Percentiles rank a stretch among this genome's conserved stretches.
Evolutionary conservation across 2,888 invertebrate species (phyloP).

Genomic region (Pasiphila rectangulata): DNA sequence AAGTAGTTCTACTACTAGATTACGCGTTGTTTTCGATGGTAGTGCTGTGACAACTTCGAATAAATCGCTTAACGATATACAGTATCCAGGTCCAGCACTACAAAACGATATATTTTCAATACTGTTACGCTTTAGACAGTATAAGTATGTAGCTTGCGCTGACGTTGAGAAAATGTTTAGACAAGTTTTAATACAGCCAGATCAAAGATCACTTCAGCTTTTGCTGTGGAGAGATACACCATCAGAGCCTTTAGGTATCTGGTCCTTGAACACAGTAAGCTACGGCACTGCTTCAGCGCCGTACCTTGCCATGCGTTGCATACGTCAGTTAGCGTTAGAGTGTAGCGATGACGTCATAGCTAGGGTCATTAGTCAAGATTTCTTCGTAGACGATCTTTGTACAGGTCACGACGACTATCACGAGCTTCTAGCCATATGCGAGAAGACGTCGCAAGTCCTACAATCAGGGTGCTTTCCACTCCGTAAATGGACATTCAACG

Average conservation of each 20-base stretch:
- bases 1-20: slow-evolving; percentile 11
- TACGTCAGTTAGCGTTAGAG: background rate
- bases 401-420: background rate
- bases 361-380: background rate
- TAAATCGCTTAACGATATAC: slow-evolving; percentile 5
- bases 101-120: slow-evolving; percentile 5
- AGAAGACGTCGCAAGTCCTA: background rate
- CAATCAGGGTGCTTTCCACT: background rate
- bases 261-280: background rate
- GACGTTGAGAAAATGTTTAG: background rate
- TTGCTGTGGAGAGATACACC: background rate
- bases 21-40: slow-evolving; percentile 16
- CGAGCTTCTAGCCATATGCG: background rate
- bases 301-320: background rate
- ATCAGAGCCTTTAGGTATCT: background rate
- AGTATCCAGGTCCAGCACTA: background rate
- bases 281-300: background rate
- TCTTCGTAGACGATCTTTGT: background rate
- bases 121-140: slow-evolving; percentile 1
- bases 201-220: background rate
- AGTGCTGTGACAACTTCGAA: slow-evolving; percentile 3
- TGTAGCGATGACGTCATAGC: background rate
- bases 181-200: background rate
- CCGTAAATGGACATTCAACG: background rate
- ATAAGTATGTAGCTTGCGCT: background rate